Conservation (phyloP, 2,113 vertebrate species). For the Leptobrachium ailaonicum region DNA sequence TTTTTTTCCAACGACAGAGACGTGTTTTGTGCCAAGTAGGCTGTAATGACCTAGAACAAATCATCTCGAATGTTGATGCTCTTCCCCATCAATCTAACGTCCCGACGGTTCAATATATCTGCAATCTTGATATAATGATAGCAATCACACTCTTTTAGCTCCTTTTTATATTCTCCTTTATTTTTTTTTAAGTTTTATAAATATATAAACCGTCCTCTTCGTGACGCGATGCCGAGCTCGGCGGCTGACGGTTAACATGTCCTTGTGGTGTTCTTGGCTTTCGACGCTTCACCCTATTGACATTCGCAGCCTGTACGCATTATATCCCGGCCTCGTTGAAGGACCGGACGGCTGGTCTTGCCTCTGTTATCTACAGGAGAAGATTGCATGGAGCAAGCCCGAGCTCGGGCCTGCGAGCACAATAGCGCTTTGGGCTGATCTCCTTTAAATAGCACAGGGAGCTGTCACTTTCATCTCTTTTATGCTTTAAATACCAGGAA, state of each 20-base stretch:
- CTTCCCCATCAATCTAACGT: too few relatives aligned
- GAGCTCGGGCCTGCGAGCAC: conserved; percentile 10
- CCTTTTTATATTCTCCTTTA: too few relatives aligned
- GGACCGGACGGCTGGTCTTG: neutral
- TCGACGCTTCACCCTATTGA: conserved; percentile 10
- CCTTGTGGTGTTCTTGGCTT: conserved; percentile 32
- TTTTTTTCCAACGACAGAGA: too few relatives aligned
- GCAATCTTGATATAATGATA: too few relatives aligned
- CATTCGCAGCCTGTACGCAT: conserved; percentile 32
- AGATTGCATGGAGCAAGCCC: conserved; percentile 3
- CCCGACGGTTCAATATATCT: too few relatives aligned
- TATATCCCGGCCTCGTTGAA: conserved; percentile 11
- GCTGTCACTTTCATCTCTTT: conserved; percentile 14
- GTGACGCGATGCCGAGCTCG: neutral
- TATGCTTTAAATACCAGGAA: too few relatives aligned
- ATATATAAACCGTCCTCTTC: neutral
- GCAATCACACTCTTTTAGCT: too few relatives aligned
- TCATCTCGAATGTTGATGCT: too few relatives aligned
- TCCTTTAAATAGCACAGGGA: conserved; percentile 21
- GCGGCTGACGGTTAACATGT: neutral
- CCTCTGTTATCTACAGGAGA: conserved; percentile 24
- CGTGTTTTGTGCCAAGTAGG: too few relatives aligned
- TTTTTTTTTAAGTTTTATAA: too few relatives aligned
- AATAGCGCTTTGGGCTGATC: neutral
- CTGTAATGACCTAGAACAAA: too few relatives aligned